phyloP scores from a whole-genome alignment of 2,113 vertebrate species.

The Hirundichthys speculiger region DNA sequence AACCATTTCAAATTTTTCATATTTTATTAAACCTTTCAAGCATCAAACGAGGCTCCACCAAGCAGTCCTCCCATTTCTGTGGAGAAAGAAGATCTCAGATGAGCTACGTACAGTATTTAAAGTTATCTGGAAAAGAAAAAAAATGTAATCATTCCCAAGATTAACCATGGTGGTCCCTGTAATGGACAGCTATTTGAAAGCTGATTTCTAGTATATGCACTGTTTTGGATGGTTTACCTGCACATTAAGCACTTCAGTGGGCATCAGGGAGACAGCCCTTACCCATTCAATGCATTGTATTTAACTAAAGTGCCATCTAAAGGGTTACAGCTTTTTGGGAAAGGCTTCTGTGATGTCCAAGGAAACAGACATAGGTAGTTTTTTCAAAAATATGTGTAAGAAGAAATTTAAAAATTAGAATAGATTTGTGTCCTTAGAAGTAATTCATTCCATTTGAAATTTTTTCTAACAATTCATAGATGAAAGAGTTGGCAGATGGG shows the following conservation, averaged over 20 bases:
- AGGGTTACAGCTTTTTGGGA: too few species aligned
- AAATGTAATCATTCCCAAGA: neutral
- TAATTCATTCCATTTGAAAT: too few species aligned
- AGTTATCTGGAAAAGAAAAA: neutral
- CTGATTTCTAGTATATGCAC: too few species aligned
- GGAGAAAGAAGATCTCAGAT: neutral
- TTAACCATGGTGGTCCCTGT: too few species aligned
- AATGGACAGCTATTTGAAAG: too few species aligned
- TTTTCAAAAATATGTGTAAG: neutral
- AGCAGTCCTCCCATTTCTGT: neutral
- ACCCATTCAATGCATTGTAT: too few species aligned
- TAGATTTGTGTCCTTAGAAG: neutral
- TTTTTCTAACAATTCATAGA: too few species aligned
- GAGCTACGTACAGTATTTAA: neutral
- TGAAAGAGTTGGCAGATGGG: neutral
- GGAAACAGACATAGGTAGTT: too few species aligned
- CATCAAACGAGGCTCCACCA: neutral
- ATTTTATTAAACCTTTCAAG: constrained; percentile 12
- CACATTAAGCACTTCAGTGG: too few species aligned
- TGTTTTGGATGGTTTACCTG: too few species aligned
- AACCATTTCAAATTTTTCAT: neutral
- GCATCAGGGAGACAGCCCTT: too few species aligned
- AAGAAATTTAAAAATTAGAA: neutral
- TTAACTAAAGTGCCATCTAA: neutral
- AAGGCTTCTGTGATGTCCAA: too few species aligned